Conservation (phyloP, 2,113 vertebrate genomes). For the Drymodes brunneopygia region DNA sequence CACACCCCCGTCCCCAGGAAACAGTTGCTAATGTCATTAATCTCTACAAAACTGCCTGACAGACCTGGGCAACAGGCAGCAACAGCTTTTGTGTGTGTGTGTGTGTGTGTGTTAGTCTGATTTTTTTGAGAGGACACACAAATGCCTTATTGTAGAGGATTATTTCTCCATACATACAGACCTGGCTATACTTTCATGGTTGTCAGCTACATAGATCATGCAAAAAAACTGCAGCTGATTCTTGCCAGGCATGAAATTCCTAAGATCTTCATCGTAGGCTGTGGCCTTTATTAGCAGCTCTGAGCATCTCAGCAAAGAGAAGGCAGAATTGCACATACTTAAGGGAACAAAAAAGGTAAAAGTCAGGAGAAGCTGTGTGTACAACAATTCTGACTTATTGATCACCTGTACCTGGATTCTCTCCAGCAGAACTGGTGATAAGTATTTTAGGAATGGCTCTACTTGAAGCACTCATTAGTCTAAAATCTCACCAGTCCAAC, state of each 20-base stretch:
- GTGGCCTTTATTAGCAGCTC: neutral
- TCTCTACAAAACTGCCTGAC: neutral
- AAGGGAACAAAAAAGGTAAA: neutral
- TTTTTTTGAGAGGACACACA: neutral
- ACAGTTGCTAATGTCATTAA: neutral
- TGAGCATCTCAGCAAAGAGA: neutral
- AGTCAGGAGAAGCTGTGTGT: neutral
- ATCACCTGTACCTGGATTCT: neutral
- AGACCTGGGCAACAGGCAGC: neutral
- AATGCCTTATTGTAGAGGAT: neutral
- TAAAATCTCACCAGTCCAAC: neutral
- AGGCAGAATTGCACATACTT: neutral
- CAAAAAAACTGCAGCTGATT: neutral
- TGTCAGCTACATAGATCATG: neutral
- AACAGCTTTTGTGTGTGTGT: neutral
- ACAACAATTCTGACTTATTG: fast-evolving
- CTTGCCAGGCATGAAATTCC: neutral
- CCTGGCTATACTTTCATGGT: neutral
- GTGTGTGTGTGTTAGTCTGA: too few species aligned
- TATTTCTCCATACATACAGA: neutral
- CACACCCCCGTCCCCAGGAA: neutral
- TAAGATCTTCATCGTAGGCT: neutral
- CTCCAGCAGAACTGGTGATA: neutral
- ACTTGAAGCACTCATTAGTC: neutral
- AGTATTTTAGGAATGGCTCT: neutral